Conservation (phyloP, 92 coral and sea anemone species). For the Phenganax subtilis region DNA sequence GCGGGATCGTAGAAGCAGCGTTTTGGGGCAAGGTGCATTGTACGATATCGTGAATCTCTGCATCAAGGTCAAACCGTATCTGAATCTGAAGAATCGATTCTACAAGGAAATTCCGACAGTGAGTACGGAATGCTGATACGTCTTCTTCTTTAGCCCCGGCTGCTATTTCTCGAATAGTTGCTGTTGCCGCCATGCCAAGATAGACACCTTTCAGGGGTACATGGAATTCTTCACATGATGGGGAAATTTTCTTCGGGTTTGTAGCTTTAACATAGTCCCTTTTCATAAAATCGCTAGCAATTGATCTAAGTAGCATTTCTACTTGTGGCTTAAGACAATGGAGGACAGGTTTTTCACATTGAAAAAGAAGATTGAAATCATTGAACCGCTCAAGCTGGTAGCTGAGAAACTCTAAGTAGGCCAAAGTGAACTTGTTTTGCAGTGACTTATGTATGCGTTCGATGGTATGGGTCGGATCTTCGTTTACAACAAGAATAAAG, state of each 20-base stretch:
- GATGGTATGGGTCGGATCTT: conserved; percentile 48
- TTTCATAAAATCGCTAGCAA: conserved; percentile 31
- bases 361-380: conserved; percentile 50
- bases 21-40: not conserved
- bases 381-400: conserved; percentile 50
- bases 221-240: conserved; percentile 1
- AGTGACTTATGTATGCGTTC: conserved; percentile 29
- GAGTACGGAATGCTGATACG: no score
- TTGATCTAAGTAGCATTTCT: conserved; percentile 14
- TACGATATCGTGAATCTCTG: not conserved
- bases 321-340: conserved; percentile 36
- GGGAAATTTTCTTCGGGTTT: conserved; percentile 16
- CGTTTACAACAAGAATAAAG: conserved; percentile 40
- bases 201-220: conserved; percentile 13
- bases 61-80: conserved; percentile 1
- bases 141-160: not conserved
- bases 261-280: conserved; percentile 11
- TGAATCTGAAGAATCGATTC: not conserved
- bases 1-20: not conserved
- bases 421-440: conserved; percentile 49
- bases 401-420: conserved; percentile 54
- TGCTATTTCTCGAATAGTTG: not conserved
- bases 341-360: conserved; percentile 50
- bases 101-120: not conserved
- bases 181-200: conserved; percentile 3